These are phyloP conservation scores for Calycopis cecrops DNA, from an alignment of 1,140 invertebrate genomes.

Conservation along the genomic window DNA sequence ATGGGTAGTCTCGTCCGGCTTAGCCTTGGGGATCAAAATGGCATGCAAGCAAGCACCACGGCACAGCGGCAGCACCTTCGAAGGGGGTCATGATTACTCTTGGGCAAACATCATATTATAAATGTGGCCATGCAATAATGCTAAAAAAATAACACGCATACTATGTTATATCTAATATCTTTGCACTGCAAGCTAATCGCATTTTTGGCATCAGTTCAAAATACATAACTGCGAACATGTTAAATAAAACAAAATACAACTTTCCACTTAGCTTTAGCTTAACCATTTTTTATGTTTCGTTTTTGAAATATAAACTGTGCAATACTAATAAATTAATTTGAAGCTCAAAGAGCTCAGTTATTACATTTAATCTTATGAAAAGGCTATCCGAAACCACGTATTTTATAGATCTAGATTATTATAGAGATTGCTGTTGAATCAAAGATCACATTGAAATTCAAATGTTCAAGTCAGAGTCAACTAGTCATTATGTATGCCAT, in stretches of 20 bases:
- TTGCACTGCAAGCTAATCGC: conserved; percentile 14
- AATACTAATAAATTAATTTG: too few species aligned
- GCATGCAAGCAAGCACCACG: too few species aligned
- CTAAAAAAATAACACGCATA: background rate
- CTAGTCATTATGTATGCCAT: conserved; percentile 8
- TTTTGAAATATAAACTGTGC: too few species aligned
- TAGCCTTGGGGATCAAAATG: too few species aligned
- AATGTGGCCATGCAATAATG: too few species aligned
- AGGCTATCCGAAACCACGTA: conserved; percentile 1
- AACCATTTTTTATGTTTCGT: too few species aligned
- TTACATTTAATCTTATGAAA: background rate
- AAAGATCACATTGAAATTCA: conserved; percentile 11
- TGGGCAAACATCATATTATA: too few species aligned
- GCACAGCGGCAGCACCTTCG: too few species aligned
- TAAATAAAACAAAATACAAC: conserved; percentile 5
- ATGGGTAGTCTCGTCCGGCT: too few species aligned
- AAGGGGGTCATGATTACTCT: too few species aligned
- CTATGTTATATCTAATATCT: conserved; percentile 4
- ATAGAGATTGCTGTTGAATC: conserved; percentile 1
- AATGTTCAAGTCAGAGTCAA: conserved; percentile 8
- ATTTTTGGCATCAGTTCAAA: conserved; percentile 17
- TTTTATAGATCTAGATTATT: background rate
- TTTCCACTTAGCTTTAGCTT: background rate
- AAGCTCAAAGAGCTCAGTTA: too few species aligned
- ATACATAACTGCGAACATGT: conserved; percentile 10